A percentile compares a stretch with the other conserved stretches of the same genome.
phyloP scores from a whole-genome alignment of 2,888 invertebrate species.

The Alentia gelatinosa region DNA sequence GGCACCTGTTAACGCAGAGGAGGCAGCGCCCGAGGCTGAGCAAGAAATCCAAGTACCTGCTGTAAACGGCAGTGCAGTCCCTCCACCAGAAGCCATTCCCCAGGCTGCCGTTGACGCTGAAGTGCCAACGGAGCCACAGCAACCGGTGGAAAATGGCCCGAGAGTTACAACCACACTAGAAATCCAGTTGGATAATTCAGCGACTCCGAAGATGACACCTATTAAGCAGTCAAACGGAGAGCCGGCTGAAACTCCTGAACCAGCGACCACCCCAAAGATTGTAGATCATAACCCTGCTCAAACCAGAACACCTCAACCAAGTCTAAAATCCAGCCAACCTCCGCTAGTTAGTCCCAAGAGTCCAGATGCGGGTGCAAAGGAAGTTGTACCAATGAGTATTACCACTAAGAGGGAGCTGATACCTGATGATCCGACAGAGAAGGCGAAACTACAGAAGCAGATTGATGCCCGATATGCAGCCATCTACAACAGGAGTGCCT shows the following conservation, averaged over 20 bases:
- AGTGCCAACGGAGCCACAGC: neutral
- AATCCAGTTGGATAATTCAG: too few relatives aligned
- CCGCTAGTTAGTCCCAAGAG: too few relatives aligned
- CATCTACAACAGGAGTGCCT: neutral
- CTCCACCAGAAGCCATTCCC: neutral
- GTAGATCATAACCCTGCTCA: neutral
- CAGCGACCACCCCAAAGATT: neutral
- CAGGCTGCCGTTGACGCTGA: too few relatives aligned
- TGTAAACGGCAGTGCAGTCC: neutral
- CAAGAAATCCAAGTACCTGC: neutral
- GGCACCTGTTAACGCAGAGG: neutral
- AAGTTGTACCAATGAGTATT: too few relatives aligned
- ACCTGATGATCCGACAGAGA: neutral
- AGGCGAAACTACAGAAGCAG: neutral
- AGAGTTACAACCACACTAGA: neutral
- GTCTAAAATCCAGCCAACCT: too few relatives aligned
- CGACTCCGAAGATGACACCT: too few relatives aligned
- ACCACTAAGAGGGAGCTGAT: neutral
- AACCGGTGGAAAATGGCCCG: neutral
- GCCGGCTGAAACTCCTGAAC: too few relatives aligned
- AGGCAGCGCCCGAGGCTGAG: neutral
- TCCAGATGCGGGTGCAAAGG: too few relatives aligned
- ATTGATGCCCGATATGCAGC: neutral
- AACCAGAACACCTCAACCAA: neutral
- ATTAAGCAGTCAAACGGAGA: too few relatives aligned